Conservation (phyloP, 2,888 invertebrate species). For the Trichogramma dendrolimi region DNA sequence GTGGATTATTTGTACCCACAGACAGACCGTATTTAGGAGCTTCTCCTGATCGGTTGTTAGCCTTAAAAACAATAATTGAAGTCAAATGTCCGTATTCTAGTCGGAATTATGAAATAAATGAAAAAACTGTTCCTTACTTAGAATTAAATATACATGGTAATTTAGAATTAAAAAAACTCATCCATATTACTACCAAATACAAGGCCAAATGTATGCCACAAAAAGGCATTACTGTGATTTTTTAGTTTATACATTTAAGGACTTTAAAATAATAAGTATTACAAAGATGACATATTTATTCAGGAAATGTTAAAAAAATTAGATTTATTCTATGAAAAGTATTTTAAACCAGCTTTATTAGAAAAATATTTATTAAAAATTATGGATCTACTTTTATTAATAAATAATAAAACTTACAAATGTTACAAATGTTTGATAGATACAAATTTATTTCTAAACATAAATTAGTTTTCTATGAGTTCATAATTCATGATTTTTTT, state of each 20-base stretch:
- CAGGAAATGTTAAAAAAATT: constrained; percentile 16
- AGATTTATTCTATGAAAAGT: constrained; percentile 13
- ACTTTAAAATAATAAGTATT: constrained; percentile 15
- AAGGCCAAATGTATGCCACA: constrained; percentile 3
- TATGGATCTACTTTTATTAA: neutral
- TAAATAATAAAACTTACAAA: no score
- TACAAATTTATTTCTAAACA: no score
- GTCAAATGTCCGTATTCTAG: constrained; percentile 3
- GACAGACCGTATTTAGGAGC: constrained; percentile 3
- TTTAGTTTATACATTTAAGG: constrained; percentile 3
- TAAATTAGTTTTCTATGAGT: no score
- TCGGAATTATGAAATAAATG: constrained; percentile 11
- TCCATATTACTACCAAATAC: constrained; percentile 5
- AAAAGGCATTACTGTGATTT: neutral
- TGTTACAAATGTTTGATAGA: no score
- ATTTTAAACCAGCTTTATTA: constrained; percentile 17
- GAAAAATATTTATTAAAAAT: constrained; percentile 18
- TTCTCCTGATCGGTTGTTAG: constrained; percentile 1
- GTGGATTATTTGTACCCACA: neutral
- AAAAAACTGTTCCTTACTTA: constrained; percentile 21
- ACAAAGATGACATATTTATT: constrained; percentile 23
- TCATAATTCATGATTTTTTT: no score
- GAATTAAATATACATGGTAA: constrained; percentile 2
- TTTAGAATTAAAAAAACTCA: neutral
- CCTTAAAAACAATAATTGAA: neutral